Evolutionary conservation across 1,140 invertebrate genomes (phyloP).

Genomic region (Lineus longissimus): DNA sequence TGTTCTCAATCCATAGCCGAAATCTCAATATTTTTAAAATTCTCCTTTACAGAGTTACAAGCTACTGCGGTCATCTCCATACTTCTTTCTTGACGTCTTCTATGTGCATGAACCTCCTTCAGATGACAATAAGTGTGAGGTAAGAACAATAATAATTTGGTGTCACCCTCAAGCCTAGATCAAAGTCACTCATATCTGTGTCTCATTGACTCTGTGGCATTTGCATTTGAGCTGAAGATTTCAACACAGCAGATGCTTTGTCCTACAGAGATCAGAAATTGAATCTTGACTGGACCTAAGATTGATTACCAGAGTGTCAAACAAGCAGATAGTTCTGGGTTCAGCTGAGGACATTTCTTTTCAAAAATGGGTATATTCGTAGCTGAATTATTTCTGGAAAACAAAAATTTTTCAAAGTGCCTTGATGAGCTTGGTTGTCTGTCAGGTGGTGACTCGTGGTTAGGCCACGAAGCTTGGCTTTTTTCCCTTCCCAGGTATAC

Average conservation of each 20-base stretch:
- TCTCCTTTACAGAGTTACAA: constrained; percentile 48
- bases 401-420: too few relatives aligned
- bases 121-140: constrained; percentile 52
- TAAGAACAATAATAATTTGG: constrained; percentile 21
- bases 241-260: background rate
- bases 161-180: background rate
- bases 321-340: too few relatives aligned
- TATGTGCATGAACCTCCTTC: constrained; percentile 67
- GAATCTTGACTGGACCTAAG: background rate
- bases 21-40: background rate
- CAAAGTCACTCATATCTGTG: background rate
- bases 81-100: constrained; percentile 67
- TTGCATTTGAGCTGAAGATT: background rate
- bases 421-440: too few relatives aligned
- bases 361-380: too few relatives aligned
- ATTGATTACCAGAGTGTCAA: too few relatives aligned
- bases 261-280: background rate
- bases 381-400: too few relatives aligned
- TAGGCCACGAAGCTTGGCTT: too few relatives aligned
- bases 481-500: too few relatives aligned
- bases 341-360: too few relatives aligned
- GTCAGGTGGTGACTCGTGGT: too few relatives aligned
- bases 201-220: background rate
- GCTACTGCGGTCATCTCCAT: constrained; percentile 59
- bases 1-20: background rate